Conservation (phyloP, 2,888 invertebrate genomes). For the Endomychus coccineus region DNA sequence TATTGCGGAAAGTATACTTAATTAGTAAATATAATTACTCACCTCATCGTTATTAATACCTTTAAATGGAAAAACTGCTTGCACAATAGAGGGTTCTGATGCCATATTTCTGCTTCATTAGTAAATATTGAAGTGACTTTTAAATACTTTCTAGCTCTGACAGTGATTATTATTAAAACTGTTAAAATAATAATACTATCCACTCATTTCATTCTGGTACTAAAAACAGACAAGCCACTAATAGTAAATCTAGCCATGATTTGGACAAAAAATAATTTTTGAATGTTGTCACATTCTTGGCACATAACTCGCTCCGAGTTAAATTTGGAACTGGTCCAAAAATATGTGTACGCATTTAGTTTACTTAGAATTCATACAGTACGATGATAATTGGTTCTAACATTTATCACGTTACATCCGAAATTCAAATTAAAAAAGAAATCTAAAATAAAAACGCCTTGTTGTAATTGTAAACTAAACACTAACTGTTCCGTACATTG, state of each 20-base stretch:
- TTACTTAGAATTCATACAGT: too few species aligned
- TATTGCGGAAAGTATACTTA: too few species aligned
- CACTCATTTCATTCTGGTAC: background rate
- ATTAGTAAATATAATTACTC: constrained; percentile 32
- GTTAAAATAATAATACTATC: background rate
- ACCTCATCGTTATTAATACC: constrained; percentile 97
- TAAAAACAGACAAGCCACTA: constrained; percentile 13
- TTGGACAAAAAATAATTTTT: constrained; percentile 37
- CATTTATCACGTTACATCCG: too few species aligned
- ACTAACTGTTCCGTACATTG: too few species aligned
- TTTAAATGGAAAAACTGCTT: constrained; percentile 88
- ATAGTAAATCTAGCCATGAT: constrained; percentile 24
- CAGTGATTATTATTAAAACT: too few species aligned
- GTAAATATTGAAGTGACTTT: too few species aligned
- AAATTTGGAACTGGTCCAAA: constrained; percentile 34
- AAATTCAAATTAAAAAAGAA: too few species aligned
- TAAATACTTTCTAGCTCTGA: too few species aligned
- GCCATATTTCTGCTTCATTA: constrained; percentile 43
- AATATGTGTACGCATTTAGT: too few species aligned
- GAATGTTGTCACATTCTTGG: constrained; percentile 45
- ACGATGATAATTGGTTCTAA: too few species aligned
- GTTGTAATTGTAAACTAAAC: too few species aligned
- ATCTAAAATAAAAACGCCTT: too few species aligned
- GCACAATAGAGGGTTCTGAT: constrained; percentile 63
- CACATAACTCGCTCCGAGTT: constrained; percentile 31